A percentile compares a stretch with the other conserved stretches of the same genome.
phyloP scores from a whole-genome alignment of 2,113 vertebrate species.

The Odocoileus virginianus region DNA sequence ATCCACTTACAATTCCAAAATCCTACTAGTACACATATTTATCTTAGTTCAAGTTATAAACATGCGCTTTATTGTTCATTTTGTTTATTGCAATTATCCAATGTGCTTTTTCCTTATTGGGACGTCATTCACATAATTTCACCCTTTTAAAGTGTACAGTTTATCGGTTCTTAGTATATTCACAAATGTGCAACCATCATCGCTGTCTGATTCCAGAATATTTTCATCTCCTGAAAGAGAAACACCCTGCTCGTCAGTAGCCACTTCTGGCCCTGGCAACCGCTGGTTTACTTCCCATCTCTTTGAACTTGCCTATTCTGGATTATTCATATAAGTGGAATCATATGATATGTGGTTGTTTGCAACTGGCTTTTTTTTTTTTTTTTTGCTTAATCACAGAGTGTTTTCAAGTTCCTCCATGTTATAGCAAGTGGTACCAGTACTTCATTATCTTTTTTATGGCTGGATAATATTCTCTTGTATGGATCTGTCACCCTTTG shows the following conservation, averaged over 20 bases:
- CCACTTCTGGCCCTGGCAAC: background rate
- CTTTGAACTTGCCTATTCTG: background rate
- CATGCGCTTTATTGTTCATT: background rate
- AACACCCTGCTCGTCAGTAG: background rate
- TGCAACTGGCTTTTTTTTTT: background rate
- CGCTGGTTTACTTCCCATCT: background rate
- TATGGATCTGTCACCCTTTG: background rate
- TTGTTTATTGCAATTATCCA: background rate
- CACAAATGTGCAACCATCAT: background rate
- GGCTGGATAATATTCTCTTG: background rate
- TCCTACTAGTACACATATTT: background rate
- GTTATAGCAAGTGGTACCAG: background rate
- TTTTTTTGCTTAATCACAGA: background rate
- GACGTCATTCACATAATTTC: background rate
- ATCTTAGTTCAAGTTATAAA: background rate
- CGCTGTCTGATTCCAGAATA: background rate
- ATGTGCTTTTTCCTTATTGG: background rate
- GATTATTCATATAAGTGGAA: background rate
- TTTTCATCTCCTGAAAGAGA: background rate
- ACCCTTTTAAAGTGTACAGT: background rate
- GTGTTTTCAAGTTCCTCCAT: background rate
- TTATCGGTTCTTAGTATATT: background rate
- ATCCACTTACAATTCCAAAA: background rate
- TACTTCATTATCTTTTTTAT: background rate
- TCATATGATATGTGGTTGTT: background rate